Conservation (phyloP, 2,113 vertebrate species). For the Ictidomys tridecemlineatus region DNA sequence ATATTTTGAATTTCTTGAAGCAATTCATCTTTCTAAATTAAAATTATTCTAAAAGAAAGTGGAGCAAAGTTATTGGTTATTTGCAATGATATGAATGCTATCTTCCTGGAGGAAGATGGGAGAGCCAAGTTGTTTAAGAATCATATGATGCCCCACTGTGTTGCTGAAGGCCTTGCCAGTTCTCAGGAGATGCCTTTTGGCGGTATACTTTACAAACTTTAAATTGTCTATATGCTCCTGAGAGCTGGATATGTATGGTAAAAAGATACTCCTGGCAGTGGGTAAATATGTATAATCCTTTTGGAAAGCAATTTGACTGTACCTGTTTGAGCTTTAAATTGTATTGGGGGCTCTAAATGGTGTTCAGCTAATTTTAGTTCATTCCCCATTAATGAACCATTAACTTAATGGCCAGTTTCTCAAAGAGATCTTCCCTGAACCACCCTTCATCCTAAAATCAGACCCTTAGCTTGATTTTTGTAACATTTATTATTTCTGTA, state of each 20-base stretch:
- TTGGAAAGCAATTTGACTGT: background rate
- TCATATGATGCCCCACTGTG: background rate
- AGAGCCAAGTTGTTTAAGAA: background rate
- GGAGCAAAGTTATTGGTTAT: background rate
- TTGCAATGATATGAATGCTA: background rate
- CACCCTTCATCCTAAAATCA: background rate
- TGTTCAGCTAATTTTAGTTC: background rate
- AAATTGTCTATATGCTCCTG: background rate
- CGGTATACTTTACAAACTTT: background rate
- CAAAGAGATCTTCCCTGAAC: background rate
- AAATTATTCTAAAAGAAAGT: background rate
- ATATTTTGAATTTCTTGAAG: background rate
- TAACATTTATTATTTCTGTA: background rate
- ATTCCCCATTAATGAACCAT: background rate
- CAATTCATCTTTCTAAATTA: slow-evolving; percentile 25
- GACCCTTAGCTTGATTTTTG: background rate
- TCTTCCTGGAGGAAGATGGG: background rate
- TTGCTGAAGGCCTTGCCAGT: background rate
- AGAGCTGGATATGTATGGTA: background rate
- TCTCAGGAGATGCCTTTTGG: background rate
- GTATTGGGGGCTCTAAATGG: background rate
- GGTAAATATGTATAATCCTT: background rate
- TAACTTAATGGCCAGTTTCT: background rate
- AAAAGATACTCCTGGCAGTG: background rate
- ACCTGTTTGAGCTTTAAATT: background rate